Conservation (phyloP, 2,888 invertebrate species). For the Pelosia muscerda region DNA sequence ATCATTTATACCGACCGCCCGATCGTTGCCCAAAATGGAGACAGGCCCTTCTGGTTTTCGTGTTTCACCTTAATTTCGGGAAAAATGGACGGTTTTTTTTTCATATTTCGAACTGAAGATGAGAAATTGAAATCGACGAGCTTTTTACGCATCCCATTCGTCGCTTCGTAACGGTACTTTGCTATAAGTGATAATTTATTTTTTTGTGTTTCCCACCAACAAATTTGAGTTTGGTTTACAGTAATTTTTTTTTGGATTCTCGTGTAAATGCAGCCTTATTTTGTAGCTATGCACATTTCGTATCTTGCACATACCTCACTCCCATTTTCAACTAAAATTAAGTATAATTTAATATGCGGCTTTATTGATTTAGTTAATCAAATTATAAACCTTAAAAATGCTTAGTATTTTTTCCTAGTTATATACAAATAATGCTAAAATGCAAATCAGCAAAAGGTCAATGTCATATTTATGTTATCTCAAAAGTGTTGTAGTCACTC, state of each 20-base stretch:
- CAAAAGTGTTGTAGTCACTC: not conserved
- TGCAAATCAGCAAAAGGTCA: not conserved
- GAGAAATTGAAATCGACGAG: conserved; percentile 74
- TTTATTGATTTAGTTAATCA: not conserved
- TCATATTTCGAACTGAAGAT: conserved; percentile 62
- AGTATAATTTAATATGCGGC: not conserved
- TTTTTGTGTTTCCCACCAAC: conserved; percentile 30
- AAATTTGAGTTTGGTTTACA: conserved; percentile 29
- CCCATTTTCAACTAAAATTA: not conserved
- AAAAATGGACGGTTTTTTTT: conserved; percentile 67
- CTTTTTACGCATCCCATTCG: conserved; percentile 56
- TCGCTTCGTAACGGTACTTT: conserved; percentile 58
- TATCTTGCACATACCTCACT: not conserved
- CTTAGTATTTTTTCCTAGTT: not conserved
- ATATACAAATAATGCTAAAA: too few relatives aligned
- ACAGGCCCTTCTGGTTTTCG: conserved; percentile 60
- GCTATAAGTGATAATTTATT: conserved; percentile 50
- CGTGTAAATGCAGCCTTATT: conserved; percentile 13
- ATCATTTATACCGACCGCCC: conserved; percentile 84
- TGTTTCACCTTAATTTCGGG: conserved; percentile 79
- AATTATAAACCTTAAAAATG: not conserved
- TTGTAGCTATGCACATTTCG: conserved; percentile 9
- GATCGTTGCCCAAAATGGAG: conserved; percentile 71
- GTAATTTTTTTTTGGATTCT: conserved; percentile 22
- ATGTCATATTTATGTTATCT: not conserved